Conservation (phyloP, 2,797 vertebrate genomes). For the Sebastes itinus region DNA sequence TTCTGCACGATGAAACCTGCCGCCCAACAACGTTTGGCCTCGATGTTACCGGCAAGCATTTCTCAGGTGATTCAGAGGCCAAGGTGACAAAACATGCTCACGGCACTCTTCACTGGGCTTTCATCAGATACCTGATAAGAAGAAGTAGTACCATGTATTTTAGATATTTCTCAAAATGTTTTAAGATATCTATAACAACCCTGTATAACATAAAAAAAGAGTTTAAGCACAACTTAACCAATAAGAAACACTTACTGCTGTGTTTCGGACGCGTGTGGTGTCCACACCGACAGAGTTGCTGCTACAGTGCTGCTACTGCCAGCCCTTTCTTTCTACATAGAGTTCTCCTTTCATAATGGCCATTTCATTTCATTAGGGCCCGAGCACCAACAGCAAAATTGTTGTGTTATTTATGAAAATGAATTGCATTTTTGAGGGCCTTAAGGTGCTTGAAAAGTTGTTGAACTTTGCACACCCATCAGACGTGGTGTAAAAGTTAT, state of each 20-base stretch:
- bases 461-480: no score
- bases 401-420: no score
- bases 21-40: constrained; percentile 36
- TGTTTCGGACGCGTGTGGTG: no score
- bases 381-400: no score
- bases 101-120: not conserved
- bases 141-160: not conserved
- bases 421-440: no score
- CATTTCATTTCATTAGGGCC: no score
- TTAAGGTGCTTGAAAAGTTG: no score
- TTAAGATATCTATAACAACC: not conserved
- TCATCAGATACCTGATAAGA: not conserved
- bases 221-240: not conserved
- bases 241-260: not conserved
- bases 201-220: not conserved
- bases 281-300: no score
- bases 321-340: no score
- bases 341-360: no score
- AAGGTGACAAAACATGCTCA: not conserved
- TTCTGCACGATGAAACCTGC: constrained; percentile 53
- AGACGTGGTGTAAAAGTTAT: fast-evolving
- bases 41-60: constrained; percentile 31
- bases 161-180: not conserved
- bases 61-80: constrained; percentile 44
- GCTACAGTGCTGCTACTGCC: no score